These are phyloP conservation scores for Trichogramma dendrolimi DNA, from an alignment of 2,888 invertebrate genomes.

Conservation along the genomic window DNA sequence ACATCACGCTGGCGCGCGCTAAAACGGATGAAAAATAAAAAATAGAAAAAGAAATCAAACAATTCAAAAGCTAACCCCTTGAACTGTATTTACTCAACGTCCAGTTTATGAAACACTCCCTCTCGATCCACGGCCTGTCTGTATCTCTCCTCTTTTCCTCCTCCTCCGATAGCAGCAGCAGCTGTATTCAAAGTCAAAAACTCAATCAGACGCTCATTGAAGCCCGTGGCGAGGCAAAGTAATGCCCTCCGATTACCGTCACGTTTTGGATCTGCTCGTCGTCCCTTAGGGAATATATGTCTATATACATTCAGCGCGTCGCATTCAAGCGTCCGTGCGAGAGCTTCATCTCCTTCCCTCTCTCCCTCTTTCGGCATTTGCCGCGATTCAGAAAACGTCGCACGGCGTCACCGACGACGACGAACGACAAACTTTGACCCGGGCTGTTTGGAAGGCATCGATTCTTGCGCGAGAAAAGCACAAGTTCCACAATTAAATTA, in stretches of 20 bases:
- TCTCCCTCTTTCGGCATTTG: not conserved
- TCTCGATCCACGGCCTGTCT: not conserved
- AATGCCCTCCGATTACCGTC: slow-evolving; percentile 20
- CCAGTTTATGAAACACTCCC: no score
- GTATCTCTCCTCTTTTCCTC: not conserved
- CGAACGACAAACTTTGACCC: slow-evolving; percentile 6
- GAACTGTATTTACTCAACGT: no score
- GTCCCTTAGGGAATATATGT: no score
- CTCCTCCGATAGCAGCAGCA: not conserved
- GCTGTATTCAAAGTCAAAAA: slow-evolving; percentile 29
- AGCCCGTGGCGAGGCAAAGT: not conserved
- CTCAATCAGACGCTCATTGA: slow-evolving; percentile 31
- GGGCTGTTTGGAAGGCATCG: slow-evolving; percentile 1
- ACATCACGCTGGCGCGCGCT: no score
- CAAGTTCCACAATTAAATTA: slow-evolving; percentile 26
- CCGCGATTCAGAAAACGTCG: slow-evolving; percentile 23
- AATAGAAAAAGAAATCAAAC: no score
- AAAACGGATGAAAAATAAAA: no score
- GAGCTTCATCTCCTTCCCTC: no score
- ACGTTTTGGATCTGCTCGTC: not conserved
- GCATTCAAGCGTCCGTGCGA: no score
- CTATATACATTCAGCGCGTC: no score
- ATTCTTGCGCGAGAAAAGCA: slow-evolving; percentile 7
- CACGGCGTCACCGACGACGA: not conserved
- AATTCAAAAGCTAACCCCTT: no score